Evolutionary conservation across 2,888 invertebrate species (phyloP), one percentile per base, ranked within the genome.

Genomic region (Trissolcus japonicus): DNA sequence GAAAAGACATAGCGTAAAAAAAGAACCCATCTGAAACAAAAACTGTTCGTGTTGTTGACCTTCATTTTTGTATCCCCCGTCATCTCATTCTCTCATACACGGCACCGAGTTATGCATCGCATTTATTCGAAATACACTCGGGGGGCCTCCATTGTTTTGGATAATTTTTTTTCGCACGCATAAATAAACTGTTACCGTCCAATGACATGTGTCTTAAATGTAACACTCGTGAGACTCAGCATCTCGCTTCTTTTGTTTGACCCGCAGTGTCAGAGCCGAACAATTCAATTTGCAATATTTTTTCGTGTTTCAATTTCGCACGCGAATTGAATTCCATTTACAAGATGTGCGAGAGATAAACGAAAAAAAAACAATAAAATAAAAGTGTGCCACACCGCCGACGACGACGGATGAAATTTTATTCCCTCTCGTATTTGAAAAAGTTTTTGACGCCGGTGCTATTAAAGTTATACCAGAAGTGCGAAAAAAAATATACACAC

Each of bases 241-340:
- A 50, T 68, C 63, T 53, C 35, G 41, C 60, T 66, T 66, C 66
- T 62, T 76, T 76, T 76, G 61, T 71, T 71, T 57, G 35, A 35
- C 25, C 35, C 35, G 11, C 35, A 35, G 57, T 9, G 11, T 51
- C 54, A 41, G 43, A 17, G 43, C 7, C 54, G 40, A 50, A 71
- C 76, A 71, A 76, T 71, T 56, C 71, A 71, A 76, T 76, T 76
- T 76, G 48, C 76, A 62, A 71, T 71, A 62, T 66, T 65, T 65
- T 74, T 61, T 60, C 61, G 60, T n/a, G 19, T 19, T 68, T 46
- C 29, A 40, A 53, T 53, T 46, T 46, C 46, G 46, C 46, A 16
- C 16, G 46, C 46, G 46, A 46, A 46, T 46, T 46, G 46, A 35
- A 35, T 35, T 35, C 35, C 35, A 35, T 35, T 35, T 35, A 35